Conservation (phyloP, 2,797 vertebrate species). For the Orestias chungarensis region DNA sequence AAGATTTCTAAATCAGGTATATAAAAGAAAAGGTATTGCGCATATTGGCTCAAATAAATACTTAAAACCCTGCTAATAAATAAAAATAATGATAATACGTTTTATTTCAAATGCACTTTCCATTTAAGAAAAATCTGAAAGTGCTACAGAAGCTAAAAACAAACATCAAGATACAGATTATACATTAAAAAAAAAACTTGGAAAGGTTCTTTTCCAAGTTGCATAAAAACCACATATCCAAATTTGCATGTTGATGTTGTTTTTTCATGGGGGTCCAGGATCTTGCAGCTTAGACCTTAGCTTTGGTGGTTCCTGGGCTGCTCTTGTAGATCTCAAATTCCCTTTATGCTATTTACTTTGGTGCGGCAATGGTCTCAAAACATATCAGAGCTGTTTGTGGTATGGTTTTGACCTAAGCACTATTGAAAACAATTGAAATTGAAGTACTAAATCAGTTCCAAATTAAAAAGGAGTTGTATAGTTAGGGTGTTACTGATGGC, state of each 20-base stretch:
- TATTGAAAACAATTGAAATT: background rate
- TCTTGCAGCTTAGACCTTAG: background rate
- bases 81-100: background rate
- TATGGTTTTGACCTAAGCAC: background rate
- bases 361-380: no score
- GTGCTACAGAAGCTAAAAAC: no score
- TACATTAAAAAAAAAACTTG: no score
- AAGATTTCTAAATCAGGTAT: background rate
- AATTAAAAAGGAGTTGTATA: background rate
- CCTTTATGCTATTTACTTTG: background rate
- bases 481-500: background rate
- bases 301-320: background rate
- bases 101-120: no score
- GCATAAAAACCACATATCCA: no score
- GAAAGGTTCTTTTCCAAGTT: no score
- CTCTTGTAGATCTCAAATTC: background rate
- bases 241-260: background rate
- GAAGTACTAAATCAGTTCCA: background rate
- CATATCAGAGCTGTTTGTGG: background rate
- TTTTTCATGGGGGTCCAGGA: background rate
- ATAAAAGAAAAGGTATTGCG: background rate
- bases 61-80: background rate
- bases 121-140: no score
- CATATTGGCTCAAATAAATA: background rate
- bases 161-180: no score